These are phyloP conservation scores for Amphiura filiformis DNA, from an alignment of 35 echinoderm and acorn worm species.

Conservation along the genomic window DNA sequence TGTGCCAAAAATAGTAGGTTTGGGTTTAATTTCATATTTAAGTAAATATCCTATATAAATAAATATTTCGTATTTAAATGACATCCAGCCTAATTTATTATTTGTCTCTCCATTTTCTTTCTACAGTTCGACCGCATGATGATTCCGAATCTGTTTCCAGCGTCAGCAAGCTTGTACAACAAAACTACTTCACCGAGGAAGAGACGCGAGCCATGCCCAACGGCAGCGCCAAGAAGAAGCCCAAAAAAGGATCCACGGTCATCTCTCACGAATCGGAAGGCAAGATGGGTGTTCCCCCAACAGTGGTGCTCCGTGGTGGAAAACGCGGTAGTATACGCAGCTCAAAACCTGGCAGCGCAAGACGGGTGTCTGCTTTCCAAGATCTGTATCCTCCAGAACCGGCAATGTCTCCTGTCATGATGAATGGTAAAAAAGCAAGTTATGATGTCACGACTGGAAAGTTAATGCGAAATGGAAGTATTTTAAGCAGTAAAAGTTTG, in stretches of 20 bases:
- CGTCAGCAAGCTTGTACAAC: constrained; percentile 31
- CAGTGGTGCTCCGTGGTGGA: neutral
- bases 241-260: constrained; percentile 63
- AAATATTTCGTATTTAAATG: too few species aligned
- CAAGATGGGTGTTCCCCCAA: neutral
- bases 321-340: neutral
- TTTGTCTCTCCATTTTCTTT: neutral
- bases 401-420: neutral
- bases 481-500: neutral
- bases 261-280: constrained; percentile 48
- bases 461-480: neutral
- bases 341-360: neutral
- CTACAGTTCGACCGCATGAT: constrained; percentile 28
- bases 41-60: too few species aligned
- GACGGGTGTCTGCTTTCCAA: neutral
- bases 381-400: neutral
- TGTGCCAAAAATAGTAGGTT: too few species aligned
- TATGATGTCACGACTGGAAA: constrained; percentile 18
- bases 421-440: neutral
- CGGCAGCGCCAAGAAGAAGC: constrained; percentile 27
- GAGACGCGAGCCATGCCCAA: constrained; percentile 36
- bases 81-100: too few species aligned
- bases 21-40: too few species aligned
- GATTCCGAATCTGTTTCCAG: constrained; percentile 37
- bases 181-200: constrained; percentile 69